Conservation (phyloP, 2,797 vertebrate species). For the Cheirogaleus major region DNA sequence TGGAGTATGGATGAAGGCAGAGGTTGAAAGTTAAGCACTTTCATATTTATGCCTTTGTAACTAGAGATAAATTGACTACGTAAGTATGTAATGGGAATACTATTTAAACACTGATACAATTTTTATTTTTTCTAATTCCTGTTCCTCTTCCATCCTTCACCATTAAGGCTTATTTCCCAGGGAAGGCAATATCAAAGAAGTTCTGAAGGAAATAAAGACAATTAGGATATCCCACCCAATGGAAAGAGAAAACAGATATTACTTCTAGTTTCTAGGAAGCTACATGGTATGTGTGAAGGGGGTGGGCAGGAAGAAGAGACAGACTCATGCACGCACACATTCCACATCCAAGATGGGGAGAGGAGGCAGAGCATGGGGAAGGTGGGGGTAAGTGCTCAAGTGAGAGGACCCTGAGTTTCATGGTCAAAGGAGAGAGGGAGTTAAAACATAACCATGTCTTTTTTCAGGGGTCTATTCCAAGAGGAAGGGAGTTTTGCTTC, state of each 20-base stretch:
- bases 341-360: not conserved
- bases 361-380: not conserved
- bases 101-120: not conserved
- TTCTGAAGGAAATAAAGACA: not conserved
- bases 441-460: not conserved
- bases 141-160: not conserved
- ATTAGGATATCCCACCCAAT: not conserved
- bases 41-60: not conserved
- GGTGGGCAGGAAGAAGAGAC: not conserved
- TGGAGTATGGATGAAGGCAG: not conserved
- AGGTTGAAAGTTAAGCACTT: not conserved
- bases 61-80: not conserved
- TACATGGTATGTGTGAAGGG: not conserved
- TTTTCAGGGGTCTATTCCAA: not conserved
- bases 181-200: not conserved
- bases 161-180: not conserved
- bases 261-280: not conserved
- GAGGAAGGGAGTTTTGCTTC: not conserved
- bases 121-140: conserved; percentile 15
- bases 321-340: not conserved
- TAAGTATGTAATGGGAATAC: not conserved
- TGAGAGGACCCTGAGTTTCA: not conserved
- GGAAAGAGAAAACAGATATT: not conserved
- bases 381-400: not conserved
- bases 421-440: not conserved